Evolutionary conservation across 2,888 invertebrate genomes (phyloP), one percentile per base, ranked within the genome.

Genomic region (Metopia argyrocephala): DNA sequence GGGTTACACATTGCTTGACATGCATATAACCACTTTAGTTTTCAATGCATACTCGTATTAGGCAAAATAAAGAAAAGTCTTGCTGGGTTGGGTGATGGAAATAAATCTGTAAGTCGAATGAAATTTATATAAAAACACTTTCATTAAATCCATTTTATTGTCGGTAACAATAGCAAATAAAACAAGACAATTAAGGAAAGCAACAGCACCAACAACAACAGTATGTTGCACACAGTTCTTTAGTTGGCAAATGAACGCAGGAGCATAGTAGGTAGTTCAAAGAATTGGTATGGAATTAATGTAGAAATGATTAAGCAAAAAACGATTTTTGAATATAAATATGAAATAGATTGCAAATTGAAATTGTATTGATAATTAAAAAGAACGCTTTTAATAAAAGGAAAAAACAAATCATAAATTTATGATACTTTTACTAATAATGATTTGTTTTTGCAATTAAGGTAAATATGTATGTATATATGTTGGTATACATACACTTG

Each of bases 101-200:
- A 23, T 15, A 21, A 69, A 69, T 38, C 56, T 20, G 27, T 69
- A 15, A 25, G 12, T n/a, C 18, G 7, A 12, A 31, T 15, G 15
- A 28, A 57, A 28, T 28, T 18, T 28, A 38, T 52, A 52, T 52
- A 45, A 57, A 66, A 61, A 61, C 76, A 78, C 56, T 52, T 71
- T 71, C 71, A 71, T 71, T 61, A 73, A 71, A 73, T 68, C 66
- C 61, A 78, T 78, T 78, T 73, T 70, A 65, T 66, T 78, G 71
- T 62, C 61, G 61, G 54, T 46, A 73, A 73, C 48, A 71, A 66
- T 73, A 66, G 54, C 52, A 68, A 66, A 27, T 57, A 27, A 57
- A 56, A 46, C 56, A 68, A 68, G 28, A 68, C 45, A 56, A 62
- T 57, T 57, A 31, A 48, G 23, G 5, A 27, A 23, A 61, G 15